A percentile compares a stretch with the other conserved stretches of the same genome.
These are phyloP conservation scores for Drosophila antonietae DNA, from an alignment of 2,888 invertebrate species.

Conservation along the genomic window DNA sequence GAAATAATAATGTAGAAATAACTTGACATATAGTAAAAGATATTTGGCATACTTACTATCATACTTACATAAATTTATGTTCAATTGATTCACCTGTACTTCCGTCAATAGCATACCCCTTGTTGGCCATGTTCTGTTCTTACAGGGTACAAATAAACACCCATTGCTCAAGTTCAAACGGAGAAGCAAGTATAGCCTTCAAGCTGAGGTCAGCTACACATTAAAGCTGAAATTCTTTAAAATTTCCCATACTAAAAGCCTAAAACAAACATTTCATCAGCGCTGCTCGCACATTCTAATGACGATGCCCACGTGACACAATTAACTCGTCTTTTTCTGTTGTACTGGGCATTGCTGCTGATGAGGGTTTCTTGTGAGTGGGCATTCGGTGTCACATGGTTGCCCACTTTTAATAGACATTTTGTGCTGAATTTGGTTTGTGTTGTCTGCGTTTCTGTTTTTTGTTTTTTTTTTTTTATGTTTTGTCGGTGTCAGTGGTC, in stretches of 20 bases:
- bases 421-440: conserved; percentile 50
- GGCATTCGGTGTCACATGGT: conserved; percentile 62
- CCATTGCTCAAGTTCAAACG: neutral
- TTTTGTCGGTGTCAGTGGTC: conserved; percentile 50
- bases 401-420: conserved; percentile 53
- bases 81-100: too few species aligned
- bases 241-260: conserved; percentile 13
- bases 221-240: conserved; percentile 1
- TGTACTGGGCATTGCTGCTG: neutral
- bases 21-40: neutral
- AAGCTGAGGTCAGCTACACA: conserved; percentile 4
- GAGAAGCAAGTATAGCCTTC: neutral
- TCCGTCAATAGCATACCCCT: neutral
- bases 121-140: neutral
- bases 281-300: conserved; percentile 43
- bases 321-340: conserved; percentile 14
- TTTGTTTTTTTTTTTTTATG: neutral
- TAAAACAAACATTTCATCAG: conserved; percentile 24
- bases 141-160: neutral
- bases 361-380: conserved; percentile 17
- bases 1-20: neutral
- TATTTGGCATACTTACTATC: neutral
- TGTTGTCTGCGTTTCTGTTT: neutral
- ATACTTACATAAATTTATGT: too few species aligned
- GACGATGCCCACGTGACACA: conserved; percentile 56